Conservation (phyloP, 2,113 vertebrate genomes). For the Crotalus tigris region DNA sequence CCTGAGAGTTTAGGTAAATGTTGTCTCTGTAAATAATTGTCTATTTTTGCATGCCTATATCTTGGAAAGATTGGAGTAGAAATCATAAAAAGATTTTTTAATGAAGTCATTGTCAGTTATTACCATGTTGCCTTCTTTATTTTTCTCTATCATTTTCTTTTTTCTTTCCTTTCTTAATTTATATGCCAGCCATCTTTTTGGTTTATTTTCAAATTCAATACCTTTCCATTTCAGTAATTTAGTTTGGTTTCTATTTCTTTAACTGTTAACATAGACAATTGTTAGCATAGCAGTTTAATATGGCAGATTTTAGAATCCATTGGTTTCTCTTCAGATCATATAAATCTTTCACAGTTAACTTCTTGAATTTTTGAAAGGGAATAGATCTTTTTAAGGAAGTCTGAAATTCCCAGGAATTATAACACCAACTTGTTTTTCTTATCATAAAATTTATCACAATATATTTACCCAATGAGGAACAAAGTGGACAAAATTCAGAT, state of each 20-base stretch:
- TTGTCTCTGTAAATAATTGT: neutral
- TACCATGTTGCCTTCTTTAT: too few species aligned
- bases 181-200: neutral
- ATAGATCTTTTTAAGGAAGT: neutral
- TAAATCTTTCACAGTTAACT: neutral
- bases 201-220: neutral
- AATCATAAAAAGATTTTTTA: neutral
- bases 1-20: neutral
- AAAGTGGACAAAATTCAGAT: neutral
- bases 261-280: neutral
- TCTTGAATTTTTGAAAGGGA: neutral
- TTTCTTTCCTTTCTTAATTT: neutral
- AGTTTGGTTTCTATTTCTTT: neutral
- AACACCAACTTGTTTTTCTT: neutral
- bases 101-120: too few species aligned
- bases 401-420: neutral
- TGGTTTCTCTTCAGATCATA: neutral
- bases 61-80: neutral
- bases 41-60: neutral
- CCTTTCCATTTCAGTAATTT: neutral
- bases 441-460: neutral
- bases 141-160: neutral
- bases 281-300: neutral
- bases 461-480: neutral
- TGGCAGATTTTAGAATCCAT: neutral